phyloP scores from a whole-genome alignment of 2,797 vertebrate species.

The Hemibagrus guttatus region DNA sequence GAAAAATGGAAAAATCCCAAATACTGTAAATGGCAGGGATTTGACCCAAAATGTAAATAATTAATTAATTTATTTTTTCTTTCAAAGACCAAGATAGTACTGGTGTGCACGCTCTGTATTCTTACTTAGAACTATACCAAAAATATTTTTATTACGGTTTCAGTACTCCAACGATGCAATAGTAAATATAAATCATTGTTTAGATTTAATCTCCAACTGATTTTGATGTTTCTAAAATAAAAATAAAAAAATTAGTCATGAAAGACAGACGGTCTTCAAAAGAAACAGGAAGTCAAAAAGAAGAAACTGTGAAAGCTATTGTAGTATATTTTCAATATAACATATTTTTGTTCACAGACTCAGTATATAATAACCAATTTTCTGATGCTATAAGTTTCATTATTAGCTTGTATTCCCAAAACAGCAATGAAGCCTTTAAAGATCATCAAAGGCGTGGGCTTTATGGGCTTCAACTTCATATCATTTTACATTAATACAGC shows the following conservation, averaged over 20 bases:
- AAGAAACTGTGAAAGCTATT: conserved; percentile 9
- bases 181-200: background rate
- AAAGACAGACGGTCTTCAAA: background rate
- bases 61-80: background rate
- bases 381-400: background rate
- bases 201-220: background rate
- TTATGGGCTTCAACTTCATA: background rate
- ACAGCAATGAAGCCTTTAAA: background rate
- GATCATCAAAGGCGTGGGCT: background rate
- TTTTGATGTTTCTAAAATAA: background rate
- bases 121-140: background rate
- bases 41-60: background rate
- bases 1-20: background rate
- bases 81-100: background rate
- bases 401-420: background rate
- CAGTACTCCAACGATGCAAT: background rate
- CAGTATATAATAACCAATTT: no score
- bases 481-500: conserved; percentile 6
- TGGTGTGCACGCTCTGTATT: background rate
- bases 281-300: conserved; percentile 3
- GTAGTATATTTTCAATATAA: background rate
- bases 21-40: background rate
- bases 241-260: background rate
- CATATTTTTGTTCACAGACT: background rate
- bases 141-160: background rate